These are phyloP conservation scores for Clistopyga incitator DNA, from an alignment of 2,888 invertebrate genomes.

Conservation along the genomic window DNA sequence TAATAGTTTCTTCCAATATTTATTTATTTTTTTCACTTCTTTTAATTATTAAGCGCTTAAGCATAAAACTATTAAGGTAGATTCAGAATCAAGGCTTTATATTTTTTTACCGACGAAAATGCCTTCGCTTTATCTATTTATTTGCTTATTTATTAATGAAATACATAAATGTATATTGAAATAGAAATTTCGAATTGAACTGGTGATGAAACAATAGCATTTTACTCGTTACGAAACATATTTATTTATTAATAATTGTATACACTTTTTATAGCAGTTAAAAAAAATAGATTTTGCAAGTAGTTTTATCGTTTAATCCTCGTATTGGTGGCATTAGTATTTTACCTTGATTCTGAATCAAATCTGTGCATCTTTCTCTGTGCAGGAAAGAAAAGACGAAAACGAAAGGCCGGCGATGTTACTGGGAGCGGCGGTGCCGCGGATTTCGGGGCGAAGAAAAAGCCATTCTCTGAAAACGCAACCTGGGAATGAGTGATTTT, in stretches of 20 bases:
- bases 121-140: not conserved
- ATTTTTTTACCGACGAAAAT: not conserved
- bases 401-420: conserved; percentile 71
- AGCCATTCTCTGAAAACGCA: conserved; percentile 76
- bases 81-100: conserved; percentile 62
- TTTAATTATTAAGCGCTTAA: not conserved
- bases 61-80: conserved; percentile 24
- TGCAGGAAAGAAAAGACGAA: conserved; percentile 80
- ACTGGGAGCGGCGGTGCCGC: conserved; percentile 57
- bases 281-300: not conserved
- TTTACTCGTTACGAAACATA: not conserved
- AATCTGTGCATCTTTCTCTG: conserved; percentile 73
- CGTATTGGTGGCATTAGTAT: not conserved
- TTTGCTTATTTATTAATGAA: conserved; percentile 7
- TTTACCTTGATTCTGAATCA: conserved; percentile 70
- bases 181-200: too few species aligned
- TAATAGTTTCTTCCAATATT: not conserved
- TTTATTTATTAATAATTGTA: conserved; percentile 3
- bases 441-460: conserved; percentile 68
- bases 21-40: not conserved
- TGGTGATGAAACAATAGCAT: too few species aligned
- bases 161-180: too few species aligned
- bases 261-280: not conserved
- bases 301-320: not conserved
- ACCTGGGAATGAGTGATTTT: conserved; percentile 73